A percentile compares a stretch with the other conserved stretches of the same genome.
Evolutionary conservation across 2,797 vertebrate species (phyloP).

Genomic region (Calcarius lapponicus): DNA sequence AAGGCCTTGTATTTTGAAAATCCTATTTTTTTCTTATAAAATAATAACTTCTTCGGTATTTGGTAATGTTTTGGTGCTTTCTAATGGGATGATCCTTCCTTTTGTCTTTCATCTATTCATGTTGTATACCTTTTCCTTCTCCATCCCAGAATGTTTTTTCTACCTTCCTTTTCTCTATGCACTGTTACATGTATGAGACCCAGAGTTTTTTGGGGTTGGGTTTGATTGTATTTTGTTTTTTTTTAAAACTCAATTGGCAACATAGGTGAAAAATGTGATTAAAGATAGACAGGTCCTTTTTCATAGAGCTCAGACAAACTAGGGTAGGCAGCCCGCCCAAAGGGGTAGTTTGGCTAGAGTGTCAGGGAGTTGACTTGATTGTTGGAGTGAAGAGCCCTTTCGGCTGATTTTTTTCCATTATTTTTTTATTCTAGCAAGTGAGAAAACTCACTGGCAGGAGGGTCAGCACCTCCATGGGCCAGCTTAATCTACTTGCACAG

Average conservation of each 20-base stretch:
- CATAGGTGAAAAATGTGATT: not conserved
- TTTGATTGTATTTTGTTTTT: not conserved
- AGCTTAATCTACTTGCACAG: not conserved
- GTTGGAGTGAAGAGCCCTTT: not conserved
- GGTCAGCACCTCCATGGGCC: not conserved
- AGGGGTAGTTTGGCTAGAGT: accelerated
- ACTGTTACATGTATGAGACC: accelerated
- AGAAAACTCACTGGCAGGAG: not conserved
- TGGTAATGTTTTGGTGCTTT: not conserved
- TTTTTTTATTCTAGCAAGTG: not conserved
- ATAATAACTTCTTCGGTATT: not conserved
- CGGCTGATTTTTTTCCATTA: not conserved
- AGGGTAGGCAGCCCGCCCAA: not conserved
- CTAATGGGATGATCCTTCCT: not conserved
- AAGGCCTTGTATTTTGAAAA: not conserved
- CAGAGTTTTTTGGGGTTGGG: not conserved
- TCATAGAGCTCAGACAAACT: not conserved
- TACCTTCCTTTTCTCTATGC: not conserved
- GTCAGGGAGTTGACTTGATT: not conserved
- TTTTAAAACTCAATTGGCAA: not conserved
- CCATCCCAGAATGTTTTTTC: not conserved
- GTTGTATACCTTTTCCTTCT: not conserved
- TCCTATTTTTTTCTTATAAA: not conserved
- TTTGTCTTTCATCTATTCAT: not conserved
- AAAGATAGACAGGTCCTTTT: not conserved